Conservation (phyloP, 2,888 invertebrate species). For the Prostheceraeus crozeri region DNA sequence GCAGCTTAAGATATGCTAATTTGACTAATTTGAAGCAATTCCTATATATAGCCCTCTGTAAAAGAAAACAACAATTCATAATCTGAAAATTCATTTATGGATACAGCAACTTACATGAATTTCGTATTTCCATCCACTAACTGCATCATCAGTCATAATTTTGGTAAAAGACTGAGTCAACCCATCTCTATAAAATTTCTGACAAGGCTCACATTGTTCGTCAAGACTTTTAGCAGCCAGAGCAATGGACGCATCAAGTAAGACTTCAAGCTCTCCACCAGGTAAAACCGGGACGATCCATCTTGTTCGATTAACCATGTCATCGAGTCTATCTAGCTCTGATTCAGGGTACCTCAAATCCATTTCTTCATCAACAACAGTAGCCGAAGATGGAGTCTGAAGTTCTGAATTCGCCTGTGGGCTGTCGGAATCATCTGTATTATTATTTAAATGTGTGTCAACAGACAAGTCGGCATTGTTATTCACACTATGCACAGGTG, state of each 20-base stretch:
- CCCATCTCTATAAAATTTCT: slow-evolving; percentile 86
- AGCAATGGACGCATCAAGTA: slow-evolving; percentile 78
- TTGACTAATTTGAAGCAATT: slow-evolving; percentile 85
- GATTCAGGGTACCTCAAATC: too few species aligned
- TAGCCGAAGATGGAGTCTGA: too few species aligned
- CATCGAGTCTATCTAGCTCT: slow-evolving; percentile 78
- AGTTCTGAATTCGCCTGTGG: too few species aligned
- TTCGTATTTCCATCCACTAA: slow-evolving; percentile 91
- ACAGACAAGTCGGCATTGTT: too few species aligned
- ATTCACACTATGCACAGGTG: too few species aligned
- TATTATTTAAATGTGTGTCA: too few species aligned
- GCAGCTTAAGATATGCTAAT: slow-evolving; percentile 81
- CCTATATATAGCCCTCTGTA: slow-evolving; percentile 72
- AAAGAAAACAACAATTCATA: slow-evolving; percentile 33
- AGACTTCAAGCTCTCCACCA: slow-evolving; percentile 74
- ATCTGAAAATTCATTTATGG: slow-evolving; percentile 28
- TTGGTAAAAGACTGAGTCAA: slow-evolving; percentile 87
- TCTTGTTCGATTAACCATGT: slow-evolving; percentile 86
- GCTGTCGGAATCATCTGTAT: too few species aligned
- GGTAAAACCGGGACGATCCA: slow-evolving; percentile 96
- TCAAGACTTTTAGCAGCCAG: slow-evolving; percentile 67
- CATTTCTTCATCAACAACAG: too few species aligned
- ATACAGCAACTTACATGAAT: slow-evolving; percentile 65
- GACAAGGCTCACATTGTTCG: slow-evolving; percentile 77
- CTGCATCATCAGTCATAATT: slow-evolving; percentile 92